phyloP scores from a whole-genome alignment of 30 jellyfish, hydroid and myxozoan genomes.

The Turritopsis dohrnii region DNA sequence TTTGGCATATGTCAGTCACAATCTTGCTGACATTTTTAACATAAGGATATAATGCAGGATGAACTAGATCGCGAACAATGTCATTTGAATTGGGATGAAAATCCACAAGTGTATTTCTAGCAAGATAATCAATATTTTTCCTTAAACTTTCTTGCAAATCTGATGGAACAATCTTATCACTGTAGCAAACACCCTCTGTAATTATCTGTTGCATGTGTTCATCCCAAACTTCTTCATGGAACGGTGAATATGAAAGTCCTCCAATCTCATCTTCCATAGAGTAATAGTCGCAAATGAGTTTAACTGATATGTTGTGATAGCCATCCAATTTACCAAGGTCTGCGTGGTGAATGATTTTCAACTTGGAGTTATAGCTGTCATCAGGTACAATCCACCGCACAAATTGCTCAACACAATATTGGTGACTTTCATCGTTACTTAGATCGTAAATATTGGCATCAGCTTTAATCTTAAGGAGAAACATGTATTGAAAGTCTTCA shows the following conservation, averaged over 20 bases:
- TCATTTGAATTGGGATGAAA: conserved; percentile 75
- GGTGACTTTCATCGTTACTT: neutral
- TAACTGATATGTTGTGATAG: conserved; percentile 11
- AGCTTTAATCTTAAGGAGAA: neutral
- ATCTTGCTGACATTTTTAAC: conserved; percentile 49
- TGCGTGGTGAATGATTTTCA: neutral
- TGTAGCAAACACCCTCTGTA: conserved; percentile 63
- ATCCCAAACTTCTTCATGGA: conserved; percentile 39
- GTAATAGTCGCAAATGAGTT: conserved; percentile 25
- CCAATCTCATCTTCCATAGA: conserved; percentile 6
- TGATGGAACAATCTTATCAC: conserved; percentile 35
- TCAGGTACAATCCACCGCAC: conserved; percentile 18
- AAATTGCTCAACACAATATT: neutral
- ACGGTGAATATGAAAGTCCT: conserved; percentile 34
- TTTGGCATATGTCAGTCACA: conserved; percentile 15
- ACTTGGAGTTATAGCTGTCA: neutral
- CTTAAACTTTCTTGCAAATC: conserved; percentile 26
- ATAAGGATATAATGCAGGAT: conserved; percentile 59
- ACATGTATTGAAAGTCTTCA: neutral
- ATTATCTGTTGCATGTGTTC: conserved; percentile 38
- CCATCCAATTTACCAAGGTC: neutral
- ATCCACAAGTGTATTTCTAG: conserved; percentile 44
- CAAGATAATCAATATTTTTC: conserved; percentile 41
- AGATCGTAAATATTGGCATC: neutral
- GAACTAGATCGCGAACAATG: conserved; percentile 65